phyloP scores from a whole-genome alignment of 1,140 invertebrate species.

The Drosophila lowei region DNA sequence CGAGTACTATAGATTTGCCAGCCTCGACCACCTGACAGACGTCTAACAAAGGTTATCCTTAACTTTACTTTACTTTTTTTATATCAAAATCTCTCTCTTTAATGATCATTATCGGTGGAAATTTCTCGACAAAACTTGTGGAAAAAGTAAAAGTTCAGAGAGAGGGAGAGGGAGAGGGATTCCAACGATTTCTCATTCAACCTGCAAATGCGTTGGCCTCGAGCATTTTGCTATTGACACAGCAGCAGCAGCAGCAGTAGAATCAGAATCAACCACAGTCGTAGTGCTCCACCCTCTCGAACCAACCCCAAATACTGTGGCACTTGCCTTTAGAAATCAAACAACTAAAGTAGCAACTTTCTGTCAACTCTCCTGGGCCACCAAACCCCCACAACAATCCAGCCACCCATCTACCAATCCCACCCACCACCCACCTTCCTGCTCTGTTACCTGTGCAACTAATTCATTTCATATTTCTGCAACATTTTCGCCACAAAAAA shows the following conservation, averaged over 20 bases:
- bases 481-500: constrained; percentile 54
- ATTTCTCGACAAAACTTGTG: constrained; percentile 37
- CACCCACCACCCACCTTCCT: background rate
- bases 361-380: constrained; percentile 49
- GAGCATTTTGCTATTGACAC: constrained; percentile 50
- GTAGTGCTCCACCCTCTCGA: background rate
- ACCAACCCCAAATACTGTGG: constrained; percentile 1
- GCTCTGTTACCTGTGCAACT: constrained; percentile 51
- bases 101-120: constrained; percentile 59
- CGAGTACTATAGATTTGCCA: background rate
- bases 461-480: constrained; percentile 79
- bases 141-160: constrained; percentile 68
- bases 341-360: constrained; percentile 65
- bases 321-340: constrained; percentile 62
- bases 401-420: background rate
- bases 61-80: constrained; percentile 21
- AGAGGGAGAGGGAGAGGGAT: background rate
- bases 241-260: constrained; percentile 1
- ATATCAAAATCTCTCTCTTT: constrained; percentile 23
- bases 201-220: constrained; percentile 31
- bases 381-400: too few species aligned
- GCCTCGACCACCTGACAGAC: constrained; percentile 18
- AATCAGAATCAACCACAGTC: background rate
- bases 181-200: constrained; percentile 41
- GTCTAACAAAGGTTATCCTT: constrained; percentile 31